Percentiles rank a stretch among this genome's conserved stretches.
Evolutionary conservation across 2,797 vertebrate genomes (phyloP).

Genomic region (Xyrichtys novacula): DNA sequence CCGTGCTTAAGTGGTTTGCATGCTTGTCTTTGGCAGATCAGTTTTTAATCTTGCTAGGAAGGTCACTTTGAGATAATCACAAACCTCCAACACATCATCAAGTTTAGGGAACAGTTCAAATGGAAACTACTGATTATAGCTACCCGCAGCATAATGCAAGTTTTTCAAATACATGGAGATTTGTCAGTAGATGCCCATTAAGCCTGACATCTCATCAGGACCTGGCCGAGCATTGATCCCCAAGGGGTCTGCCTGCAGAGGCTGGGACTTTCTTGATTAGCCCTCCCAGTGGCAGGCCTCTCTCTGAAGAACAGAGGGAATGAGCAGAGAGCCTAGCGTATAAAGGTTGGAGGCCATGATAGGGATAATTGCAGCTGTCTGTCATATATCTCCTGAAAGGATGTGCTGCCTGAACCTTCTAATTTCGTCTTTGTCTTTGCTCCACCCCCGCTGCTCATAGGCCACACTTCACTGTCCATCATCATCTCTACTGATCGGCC

Average conservation of each 20-base stretch:
- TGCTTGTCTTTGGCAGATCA: not conserved
- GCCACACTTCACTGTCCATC: conserved; percentile 61
- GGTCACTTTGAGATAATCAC: not conserved
- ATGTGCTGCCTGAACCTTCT: conserved; percentile 50
- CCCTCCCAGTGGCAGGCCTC: conserved; percentile 43
- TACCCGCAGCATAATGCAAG: conserved; percentile 32
- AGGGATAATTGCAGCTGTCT: conserved; percentile 72
- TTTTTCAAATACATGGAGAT: conserved; percentile 54
- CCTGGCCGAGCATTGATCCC: conserved; percentile 55
- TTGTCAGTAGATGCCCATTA: conserved; percentile 49
- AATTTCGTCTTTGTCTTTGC: conserved; percentile 57
- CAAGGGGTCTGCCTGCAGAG: conserved; percentile 46
- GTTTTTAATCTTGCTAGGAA: not conserved
- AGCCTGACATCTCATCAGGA: conserved; percentile 75
- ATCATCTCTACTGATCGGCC: conserved; percentile 58
- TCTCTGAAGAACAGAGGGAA: conserved; percentile 31
- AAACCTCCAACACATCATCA: conserved; percentile 15
- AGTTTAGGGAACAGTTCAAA: conserved; percentile 25
- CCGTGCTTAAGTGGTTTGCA: not conserved
- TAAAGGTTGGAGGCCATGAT: conserved; percentile 53
- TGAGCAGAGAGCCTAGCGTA: conserved; percentile 3
- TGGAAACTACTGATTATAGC: conserved; percentile 36
- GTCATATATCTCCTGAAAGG: conserved; percentile 66
- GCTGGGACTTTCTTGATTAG: conserved; percentile 76
- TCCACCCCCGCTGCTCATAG: conserved; percentile 32